phyloP scores from a whole-genome alignment of 2,797 vertebrate genomes.

The Clamator glandarius region DNA sequence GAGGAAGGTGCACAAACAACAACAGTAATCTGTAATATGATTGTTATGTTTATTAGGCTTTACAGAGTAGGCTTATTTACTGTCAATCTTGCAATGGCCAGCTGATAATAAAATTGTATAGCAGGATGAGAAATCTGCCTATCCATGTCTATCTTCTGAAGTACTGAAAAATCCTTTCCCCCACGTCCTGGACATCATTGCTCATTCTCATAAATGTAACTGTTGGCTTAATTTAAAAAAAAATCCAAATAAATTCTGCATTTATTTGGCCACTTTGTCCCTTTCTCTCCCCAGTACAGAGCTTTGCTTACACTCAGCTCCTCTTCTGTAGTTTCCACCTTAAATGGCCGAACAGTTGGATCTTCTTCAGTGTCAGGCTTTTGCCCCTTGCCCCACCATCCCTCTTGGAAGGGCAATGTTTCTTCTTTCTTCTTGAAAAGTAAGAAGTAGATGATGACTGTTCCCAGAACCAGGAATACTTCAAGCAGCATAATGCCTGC shows the following conservation, averaged over 20 bases:
- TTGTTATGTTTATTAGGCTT: constrained; percentile 11
- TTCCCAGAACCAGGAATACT: constrained; percentile 58
- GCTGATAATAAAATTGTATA: neutral
- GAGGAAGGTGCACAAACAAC: constrained; percentile 20
- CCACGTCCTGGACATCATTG: neutral
- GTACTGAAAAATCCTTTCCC: neutral
- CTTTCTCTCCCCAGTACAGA: neutral
- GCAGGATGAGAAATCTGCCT: neutral
- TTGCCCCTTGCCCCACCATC: constrained; percentile 79
- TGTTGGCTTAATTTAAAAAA: neutral
- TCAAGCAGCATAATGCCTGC: constrained; percentile 75
- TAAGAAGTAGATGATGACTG: constrained; percentile 69
- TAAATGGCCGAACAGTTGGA: constrained; percentile 73
- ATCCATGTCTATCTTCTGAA: neutral
- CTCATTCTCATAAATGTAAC: neutral
- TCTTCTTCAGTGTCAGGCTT: constrained; percentile 63
- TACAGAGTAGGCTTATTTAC: neutral
- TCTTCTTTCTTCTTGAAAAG: constrained; percentile 71
- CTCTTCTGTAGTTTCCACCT: constrained; percentile 77
- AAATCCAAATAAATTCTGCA: neutral
- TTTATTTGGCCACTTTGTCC: neutral
- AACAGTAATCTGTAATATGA: neutral
- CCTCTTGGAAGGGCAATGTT: constrained; percentile 67
- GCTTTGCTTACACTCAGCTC: constrained; percentile 75
- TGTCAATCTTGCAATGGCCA: constrained; percentile 2